These are phyloP conservation scores for Leptopilina drosophilae DNA, from an alignment of 2,888 invertebrate genomes.

Conservation along the genomic window DNA sequence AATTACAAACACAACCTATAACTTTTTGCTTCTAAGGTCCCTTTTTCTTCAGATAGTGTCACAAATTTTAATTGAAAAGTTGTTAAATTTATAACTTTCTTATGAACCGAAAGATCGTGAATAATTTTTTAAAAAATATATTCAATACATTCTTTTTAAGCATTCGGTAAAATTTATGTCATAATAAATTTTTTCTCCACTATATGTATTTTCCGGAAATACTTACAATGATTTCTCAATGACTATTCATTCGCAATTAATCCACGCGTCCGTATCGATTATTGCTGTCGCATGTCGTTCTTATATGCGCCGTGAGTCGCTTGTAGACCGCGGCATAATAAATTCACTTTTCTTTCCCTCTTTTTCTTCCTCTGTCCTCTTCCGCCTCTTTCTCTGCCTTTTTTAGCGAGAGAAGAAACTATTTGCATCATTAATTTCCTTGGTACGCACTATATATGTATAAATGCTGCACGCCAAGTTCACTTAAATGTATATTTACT, in stretches of 20 bases:
- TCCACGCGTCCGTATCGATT: slow-evolving; percentile 70
- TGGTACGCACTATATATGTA: slow-evolving; percentile 27
- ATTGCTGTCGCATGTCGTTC: slow-evolving; percentile 65
- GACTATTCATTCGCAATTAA: slow-evolving; percentile 71
- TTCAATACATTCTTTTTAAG: too few relatives aligned
- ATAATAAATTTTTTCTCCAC: slow-evolving; percentile 58
- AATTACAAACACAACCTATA: too few relatives aligned
- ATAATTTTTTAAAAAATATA: too few relatives aligned
- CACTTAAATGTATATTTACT: slow-evolving; percentile 21
- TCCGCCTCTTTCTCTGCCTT: slow-evolving; percentile 49
- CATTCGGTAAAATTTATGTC: slow-evolving; percentile 13
- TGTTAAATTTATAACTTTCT: too few relatives aligned
- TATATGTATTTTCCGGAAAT: slow-evolving; percentile 51
- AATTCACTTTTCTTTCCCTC: slow-evolving; percentile 51
- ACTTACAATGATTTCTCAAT: slow-evolving; percentile 67
- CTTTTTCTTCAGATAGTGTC: too few relatives aligned
- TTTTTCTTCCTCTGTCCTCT: slow-evolving; percentile 43
- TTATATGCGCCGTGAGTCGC: slow-evolving; percentile 39
- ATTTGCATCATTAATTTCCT: slow-evolving; percentile 47
- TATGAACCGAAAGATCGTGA: too few relatives aligned
- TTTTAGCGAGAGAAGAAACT: slow-evolving; percentile 48
- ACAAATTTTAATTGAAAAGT: too few relatives aligned
- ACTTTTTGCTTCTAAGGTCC: too few relatives aligned
- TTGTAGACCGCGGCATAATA: slow-evolving; percentile 48
- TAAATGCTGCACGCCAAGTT: slow-evolving; percentile 27